These are phyloP conservation scores for Drosophila nigricruria DNA, from an alignment of 2,888 invertebrate species.

Conservation along the genomic window DNA sequence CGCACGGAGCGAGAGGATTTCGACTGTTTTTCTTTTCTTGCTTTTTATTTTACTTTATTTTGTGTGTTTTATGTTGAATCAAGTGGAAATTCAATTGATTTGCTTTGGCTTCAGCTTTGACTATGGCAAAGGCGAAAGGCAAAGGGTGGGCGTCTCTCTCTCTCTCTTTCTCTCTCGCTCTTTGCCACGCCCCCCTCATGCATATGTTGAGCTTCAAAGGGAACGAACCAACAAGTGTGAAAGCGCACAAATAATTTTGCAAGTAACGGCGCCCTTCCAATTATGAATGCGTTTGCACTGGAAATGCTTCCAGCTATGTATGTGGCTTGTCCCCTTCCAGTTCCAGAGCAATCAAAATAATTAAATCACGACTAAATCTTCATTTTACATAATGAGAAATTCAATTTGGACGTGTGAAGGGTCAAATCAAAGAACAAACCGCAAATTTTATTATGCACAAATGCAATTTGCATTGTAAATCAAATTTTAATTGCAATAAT, in stretches of 20 bases:
- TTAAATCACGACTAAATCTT: constrained; percentile 26
- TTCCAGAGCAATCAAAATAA: constrained; percentile 46
- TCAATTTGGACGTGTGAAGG: constrained; percentile 2
- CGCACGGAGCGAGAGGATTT: constrained; percentile 5
- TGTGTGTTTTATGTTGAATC: constrained; percentile 73
- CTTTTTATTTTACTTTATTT: constrained; percentile 19
- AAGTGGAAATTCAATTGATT: constrained; percentile 81
- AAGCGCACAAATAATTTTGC: constrained; percentile 59
- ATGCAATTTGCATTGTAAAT: constrained; percentile 28
- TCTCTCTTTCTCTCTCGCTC: background rate
- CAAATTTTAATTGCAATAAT: constrained; percentile 7
- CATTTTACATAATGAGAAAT: constrained; percentile 3
- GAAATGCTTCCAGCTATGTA: background rate
- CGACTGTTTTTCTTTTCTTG: constrained; percentile 23
- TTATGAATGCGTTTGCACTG: constrained; percentile 11
- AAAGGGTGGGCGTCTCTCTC: constrained; percentile 41
- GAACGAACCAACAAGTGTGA: constrained; percentile 43
- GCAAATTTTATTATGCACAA: constrained; percentile 26
- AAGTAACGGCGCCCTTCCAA: constrained; percentile 13
- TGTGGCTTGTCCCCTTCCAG: constrained; percentile 38
- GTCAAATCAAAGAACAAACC: constrained; percentile 4
- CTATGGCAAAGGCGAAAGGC: constrained; percentile 37
- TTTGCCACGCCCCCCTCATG: constrained; percentile 19
- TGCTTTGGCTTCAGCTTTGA: constrained; percentile 60
- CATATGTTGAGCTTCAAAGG: constrained; percentile 63